Evolutionary conservation across 2,113 vertebrate species (phyloP).

Genomic region (Microcebus murinus): DNA sequence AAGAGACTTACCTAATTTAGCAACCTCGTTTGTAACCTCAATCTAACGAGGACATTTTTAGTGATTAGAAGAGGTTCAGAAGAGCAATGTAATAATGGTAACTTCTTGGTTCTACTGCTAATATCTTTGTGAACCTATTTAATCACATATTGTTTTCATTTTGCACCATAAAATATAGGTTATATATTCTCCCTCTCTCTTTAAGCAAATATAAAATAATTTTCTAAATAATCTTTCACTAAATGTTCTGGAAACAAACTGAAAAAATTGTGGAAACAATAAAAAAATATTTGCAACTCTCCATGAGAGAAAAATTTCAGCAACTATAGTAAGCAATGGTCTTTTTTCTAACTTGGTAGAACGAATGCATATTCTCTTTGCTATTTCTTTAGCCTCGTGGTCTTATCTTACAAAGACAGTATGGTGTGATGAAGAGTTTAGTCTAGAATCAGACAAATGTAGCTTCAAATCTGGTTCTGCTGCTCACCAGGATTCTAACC

Average conservation of each 20-base stretch:
- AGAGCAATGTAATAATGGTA: not conserved
- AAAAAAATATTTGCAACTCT: not conserved
- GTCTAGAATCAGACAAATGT: not conserved
- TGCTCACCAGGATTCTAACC: not conserved
- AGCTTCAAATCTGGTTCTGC: constrained; percentile 3
- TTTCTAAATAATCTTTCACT: not conserved
- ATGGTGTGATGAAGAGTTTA: not conserved
- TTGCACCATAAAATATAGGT: not conserved
- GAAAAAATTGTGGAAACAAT: not conserved
- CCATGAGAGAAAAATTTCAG: not conserved
- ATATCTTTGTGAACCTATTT: not conserved
- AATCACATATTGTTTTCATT: not conserved
- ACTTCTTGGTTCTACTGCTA: not conserved
- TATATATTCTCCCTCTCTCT: not conserved
- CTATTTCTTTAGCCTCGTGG: not conserved
- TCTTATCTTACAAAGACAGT: constrained; percentile 11
- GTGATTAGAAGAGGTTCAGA: constrained; percentile 17
- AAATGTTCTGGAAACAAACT: not conserved
- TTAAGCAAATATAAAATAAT: constrained; percentile 34
- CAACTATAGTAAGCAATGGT: not conserved
- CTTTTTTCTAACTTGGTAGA: not conserved
- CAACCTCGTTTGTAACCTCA: constrained; percentile 35
- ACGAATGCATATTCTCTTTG: not conserved
- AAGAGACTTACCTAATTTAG: constrained; percentile 36
- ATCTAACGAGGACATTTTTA: constrained; percentile 1